phyloP scores from a whole-genome alignment of 1,140 invertebrate species.

The Berghia stephanieae region DNA sequence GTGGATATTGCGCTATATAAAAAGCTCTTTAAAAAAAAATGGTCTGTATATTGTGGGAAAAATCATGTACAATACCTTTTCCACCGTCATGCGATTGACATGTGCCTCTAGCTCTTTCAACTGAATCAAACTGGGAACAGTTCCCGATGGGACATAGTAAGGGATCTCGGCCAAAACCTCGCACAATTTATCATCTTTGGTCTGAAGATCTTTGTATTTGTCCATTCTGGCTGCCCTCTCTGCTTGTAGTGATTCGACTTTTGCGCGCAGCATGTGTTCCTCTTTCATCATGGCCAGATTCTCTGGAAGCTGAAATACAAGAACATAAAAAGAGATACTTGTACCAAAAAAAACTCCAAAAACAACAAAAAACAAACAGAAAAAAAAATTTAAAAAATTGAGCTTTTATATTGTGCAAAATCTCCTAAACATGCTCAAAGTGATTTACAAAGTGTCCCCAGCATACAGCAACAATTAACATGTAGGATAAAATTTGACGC shows the following conservation, averaged over 20 bases:
- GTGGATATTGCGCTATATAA: too few species aligned
- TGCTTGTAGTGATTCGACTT: constrained; percentile 44
- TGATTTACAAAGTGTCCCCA: background rate
- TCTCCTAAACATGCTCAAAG: too few species aligned
- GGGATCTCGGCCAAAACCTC: constrained; percentile 53
- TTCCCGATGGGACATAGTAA: constrained; percentile 57
- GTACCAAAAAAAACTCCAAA: background rate
- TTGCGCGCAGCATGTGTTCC: constrained; percentile 52
- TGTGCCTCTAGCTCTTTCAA: constrained; percentile 56
- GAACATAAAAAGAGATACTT: background rate
- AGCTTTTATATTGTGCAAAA: too few species aligned
- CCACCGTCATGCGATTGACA: constrained; percentile 43
- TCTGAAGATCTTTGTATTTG: constrained; percentile 44
- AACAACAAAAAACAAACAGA: background rate
- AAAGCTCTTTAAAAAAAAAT: background rate
- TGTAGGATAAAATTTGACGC: too few species aligned
- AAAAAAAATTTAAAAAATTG: background rate
- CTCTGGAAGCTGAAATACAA: constrained; percentile 34
- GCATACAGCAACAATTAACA: background rate
- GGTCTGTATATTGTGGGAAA: background rate
- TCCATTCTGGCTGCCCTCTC: constrained; percentile 52
- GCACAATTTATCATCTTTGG: constrained; percentile 55
- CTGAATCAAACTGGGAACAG: constrained; percentile 50
- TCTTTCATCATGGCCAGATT: constrained; percentile 50
- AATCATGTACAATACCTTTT: constrained; percentile 49